phyloP scores from a whole-genome alignment of 1,140 invertebrate species.

The Atta colombica region DNA sequence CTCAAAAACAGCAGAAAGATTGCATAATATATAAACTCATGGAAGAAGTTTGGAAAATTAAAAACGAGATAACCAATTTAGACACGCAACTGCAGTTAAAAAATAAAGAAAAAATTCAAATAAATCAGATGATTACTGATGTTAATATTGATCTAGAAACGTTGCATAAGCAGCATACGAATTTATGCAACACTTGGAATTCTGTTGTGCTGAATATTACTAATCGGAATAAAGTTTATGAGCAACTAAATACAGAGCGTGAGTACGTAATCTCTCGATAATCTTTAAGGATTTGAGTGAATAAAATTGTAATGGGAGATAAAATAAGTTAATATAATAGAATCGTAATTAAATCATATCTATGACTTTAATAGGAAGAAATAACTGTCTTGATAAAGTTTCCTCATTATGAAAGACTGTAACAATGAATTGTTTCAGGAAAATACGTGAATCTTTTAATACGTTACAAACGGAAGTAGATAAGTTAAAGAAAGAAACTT shows the following conservation, averaged over 20 bases:
- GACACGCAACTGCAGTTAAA: conserved; percentile 85
- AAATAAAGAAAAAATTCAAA: conserved; percentile 83
- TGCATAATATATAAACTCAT: conserved; percentile 86
- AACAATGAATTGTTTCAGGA: conserved; percentile 79
- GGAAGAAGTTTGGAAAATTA: conserved; percentile 87
- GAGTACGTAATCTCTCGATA: conserved; percentile 83
- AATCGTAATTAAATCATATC: neutral
- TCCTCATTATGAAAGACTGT: conserved; percentile 2
- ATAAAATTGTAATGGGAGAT: neutral
- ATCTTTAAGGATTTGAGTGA: conserved; percentile 23
- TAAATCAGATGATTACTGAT: conserved; percentile 87
- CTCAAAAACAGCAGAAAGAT: conserved; percentile 87
- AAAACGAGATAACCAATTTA: conserved; percentile 85
- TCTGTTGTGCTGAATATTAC: conserved; percentile 90
- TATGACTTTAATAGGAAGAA: neutral
- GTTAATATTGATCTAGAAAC: conserved; percentile 91
- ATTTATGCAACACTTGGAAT: conserved; percentile 91
- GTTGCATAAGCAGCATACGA: conserved; percentile 90
- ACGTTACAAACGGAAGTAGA: conserved; percentile 87
- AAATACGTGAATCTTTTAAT: conserved; percentile 87
- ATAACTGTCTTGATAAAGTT: conserved; percentile 31
- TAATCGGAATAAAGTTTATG: conserved; percentile 89
- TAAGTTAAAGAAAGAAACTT: conserved; percentile 86
- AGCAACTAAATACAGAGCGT: conserved; percentile 88
- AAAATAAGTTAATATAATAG: neutral